Evolutionary conservation across 2,113 vertebrate species (phyloP), one percentile per base, ranked within the genome.

Genomic region (Mionectes macconnelli): DNA sequence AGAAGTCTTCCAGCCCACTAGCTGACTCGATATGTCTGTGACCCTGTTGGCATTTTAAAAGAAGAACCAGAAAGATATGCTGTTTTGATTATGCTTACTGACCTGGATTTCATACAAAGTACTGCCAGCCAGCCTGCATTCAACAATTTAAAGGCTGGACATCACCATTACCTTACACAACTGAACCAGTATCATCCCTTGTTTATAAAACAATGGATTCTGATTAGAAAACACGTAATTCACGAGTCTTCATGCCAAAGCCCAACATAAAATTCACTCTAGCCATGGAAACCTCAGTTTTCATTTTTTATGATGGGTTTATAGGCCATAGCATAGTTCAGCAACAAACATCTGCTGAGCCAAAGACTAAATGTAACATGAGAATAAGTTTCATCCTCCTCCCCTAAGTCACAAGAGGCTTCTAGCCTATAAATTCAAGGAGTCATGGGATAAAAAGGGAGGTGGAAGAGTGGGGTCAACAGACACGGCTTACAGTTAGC

Each of bases 391-490:
- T 87, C n/a, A 77, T 44, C 70, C 8, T 14, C 8, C 31, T 70
- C 14, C 56, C 13, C 52, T 50, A 44, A 76, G 31, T 23, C 60
- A 57, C 35, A 73, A 19, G 24, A 82, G 33, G 18, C 23, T 85
- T 33, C 52, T 8, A 37, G 39, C 15, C 47, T 50, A 42, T 5
- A 15, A 24, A 67, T 12, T 70, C n/a, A 67, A 59, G 44, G 9
- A 89, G 25, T 40, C 30, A 45, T 4, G 8, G 23, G 22, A 72
- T 45, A 76, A 83, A 89, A 64, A 40, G 3, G 2, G 6, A 49
- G 23, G 6, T 8, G 12, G 1, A 63, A 33, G 14, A 45, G 8
- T 4, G 4, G 0, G 5, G 7, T 5, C 6, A 84, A 53, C 0
- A 2, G n/a, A 45, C 24, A 57, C 2, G 6, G 24, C 9, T n/a